Percentiles rank a stretch among this genome's conserved stretches.
These are phyloP conservation scores for Rousettus madagascariensis DNA, from an alignment of 2,797 vertebrate species.

Conservation along the genomic window DNA sequence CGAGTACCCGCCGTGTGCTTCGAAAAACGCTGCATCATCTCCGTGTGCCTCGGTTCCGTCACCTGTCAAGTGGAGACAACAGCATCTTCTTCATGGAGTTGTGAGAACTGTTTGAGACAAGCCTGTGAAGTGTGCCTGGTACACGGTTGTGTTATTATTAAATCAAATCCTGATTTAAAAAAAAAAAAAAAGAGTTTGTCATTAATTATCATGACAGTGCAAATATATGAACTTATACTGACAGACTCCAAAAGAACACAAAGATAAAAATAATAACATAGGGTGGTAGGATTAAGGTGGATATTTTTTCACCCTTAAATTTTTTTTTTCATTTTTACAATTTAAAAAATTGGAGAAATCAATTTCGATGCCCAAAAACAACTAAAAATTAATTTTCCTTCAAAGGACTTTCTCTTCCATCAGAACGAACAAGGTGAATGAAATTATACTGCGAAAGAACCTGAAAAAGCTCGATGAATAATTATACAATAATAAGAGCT, in stretches of 20 bases:
- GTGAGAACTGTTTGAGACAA: background rate
- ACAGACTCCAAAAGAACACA: background rate
- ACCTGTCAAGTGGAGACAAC: background rate
- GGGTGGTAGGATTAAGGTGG: background rate
- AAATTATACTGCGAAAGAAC: background rate
- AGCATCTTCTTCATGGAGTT: background rate
- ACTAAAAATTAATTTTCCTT: background rate
- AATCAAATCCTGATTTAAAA: background rate
- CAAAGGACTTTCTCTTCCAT: background rate
- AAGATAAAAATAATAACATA: background rate
- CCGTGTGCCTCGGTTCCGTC: background rate
- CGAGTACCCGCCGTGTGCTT: background rate
- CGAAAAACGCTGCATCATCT: background rate
- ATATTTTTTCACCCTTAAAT: background rate
- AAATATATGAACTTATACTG: background rate
- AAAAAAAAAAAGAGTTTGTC: background rate
- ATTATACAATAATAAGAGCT: background rate
- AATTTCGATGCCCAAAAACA: background rate
- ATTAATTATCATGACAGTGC: background rate
- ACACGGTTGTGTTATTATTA: background rate
- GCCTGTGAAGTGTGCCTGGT: background rate
- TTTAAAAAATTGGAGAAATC: background rate
- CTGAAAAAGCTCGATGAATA: background rate
- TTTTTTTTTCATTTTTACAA: background rate
- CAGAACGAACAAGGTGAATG: background rate